Percentiles rank a stretch among this genome's conserved stretches.
Conservation (phyloP, 2,797 vertebrate genomes). For the Acrossocheilus wenchowensis region DNA sequence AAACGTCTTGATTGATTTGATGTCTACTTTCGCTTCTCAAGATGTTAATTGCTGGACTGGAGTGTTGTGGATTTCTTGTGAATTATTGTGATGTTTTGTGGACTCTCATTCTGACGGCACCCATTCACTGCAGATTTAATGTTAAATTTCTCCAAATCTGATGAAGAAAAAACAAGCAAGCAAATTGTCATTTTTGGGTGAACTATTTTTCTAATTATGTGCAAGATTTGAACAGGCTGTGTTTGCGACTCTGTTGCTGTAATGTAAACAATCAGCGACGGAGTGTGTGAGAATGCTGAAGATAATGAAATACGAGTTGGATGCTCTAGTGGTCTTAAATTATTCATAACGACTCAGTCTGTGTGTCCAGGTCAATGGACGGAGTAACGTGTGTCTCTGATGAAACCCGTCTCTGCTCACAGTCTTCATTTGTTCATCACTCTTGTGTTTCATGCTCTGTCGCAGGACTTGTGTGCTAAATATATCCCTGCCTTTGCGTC, state of each 20-base stretch:
- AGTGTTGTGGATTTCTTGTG: too few relatives aligned
- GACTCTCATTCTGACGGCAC: not conserved
- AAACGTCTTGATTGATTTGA: too few relatives aligned
- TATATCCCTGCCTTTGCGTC: slow-evolving; percentile 26
- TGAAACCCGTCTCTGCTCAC: slow-evolving; percentile 28
- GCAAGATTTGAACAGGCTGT: not conserved
- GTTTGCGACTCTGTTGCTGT: not conserved
- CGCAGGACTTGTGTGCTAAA: not conserved
- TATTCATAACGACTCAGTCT: slow-evolving; percentile 10
- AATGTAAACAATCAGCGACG: not conserved
- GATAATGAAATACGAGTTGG: not conserved
- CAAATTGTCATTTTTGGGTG: not conserved
- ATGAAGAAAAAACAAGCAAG: not conserved
- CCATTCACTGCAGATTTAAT: not conserved
- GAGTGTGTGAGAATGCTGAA: not conserved
- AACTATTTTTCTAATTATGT: not conserved
- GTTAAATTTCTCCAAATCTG: not conserved
- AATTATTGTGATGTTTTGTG: not conserved
- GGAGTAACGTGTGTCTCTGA: not conserved
- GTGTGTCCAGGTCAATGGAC: slow-evolving; percentile 8
- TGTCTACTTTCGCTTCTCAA: too few relatives aligned
- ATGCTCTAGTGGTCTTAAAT: not conserved
- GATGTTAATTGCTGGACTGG: not conserved
- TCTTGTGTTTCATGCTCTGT: slow-evolving; percentile 10
- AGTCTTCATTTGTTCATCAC: slow-evolving; percentile 16